Evolutionary conservation across 2,888 invertebrate species (phyloP).

Genomic region (Zygothrica quintamaculata): DNA sequence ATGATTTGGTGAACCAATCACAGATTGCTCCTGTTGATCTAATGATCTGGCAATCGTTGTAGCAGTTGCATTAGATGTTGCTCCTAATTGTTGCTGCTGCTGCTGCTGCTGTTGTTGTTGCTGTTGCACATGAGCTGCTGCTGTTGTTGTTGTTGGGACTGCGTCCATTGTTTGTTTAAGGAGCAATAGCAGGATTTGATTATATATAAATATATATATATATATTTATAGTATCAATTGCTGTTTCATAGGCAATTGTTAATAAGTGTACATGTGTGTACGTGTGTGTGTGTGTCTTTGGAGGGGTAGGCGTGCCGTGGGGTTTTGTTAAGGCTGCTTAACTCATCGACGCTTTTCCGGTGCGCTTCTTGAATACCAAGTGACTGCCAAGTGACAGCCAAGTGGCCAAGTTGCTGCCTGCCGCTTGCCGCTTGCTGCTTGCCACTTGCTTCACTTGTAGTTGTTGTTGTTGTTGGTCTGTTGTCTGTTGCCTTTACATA

Average conservation of each 20-base stretch:
- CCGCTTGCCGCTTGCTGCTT: constrained; percentile 4
- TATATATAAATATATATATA: too few relatives aligned
- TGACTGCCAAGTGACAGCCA: constrained; percentile 62
- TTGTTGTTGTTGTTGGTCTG: constrained; percentile 8
- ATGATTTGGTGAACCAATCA: constrained; percentile 66
- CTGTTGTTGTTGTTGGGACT: constrained; percentile 41
- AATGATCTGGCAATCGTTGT: constrained; percentile 58
- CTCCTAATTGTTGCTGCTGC: constrained; percentile 20
- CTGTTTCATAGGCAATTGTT: too few relatives aligned
- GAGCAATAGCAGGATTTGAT: too few relatives aligned
- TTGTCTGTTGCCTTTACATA: constrained; percentile 48
- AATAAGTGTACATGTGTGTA: neutral
- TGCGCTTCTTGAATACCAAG: constrained; percentile 67
- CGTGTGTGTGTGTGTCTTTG: too few relatives aligned
- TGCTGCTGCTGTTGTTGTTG: constrained; percentile 13
- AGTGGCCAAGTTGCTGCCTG: constrained; percentile 42
- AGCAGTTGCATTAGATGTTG: constrained; percentile 25
- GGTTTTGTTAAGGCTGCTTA: constrained; percentile 32
- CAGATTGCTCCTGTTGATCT: constrained; percentile 70
- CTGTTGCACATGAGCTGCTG: constrained; percentile 27
- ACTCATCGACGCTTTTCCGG: constrained; percentile 77
- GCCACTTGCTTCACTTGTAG: constrained; percentile 16
- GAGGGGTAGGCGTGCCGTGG: neutral
- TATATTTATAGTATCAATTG: too few relatives aligned
- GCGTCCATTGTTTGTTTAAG: constrained; percentile 54